Evolutionary conservation across 2,113 vertebrate species (phyloP).

Genomic region (Prunella fulvescens): DNA sequence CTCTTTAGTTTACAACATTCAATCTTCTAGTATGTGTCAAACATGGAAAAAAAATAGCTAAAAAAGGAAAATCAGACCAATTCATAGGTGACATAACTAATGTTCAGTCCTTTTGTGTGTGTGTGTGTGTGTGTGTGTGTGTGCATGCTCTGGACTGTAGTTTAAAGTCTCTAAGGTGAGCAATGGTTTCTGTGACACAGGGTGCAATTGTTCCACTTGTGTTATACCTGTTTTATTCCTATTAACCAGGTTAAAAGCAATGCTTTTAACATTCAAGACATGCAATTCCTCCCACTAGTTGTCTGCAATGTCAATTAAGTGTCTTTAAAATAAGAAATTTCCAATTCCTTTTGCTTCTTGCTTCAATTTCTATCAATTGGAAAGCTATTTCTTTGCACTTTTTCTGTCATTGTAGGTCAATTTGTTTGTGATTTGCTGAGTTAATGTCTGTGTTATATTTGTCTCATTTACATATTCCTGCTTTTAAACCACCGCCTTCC

Average conservation of each 20-base stretch:
- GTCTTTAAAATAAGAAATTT: conserved; percentile 6
- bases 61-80: background rate
- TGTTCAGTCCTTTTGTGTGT: background rate
- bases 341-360: background rate
- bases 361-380: background rate
- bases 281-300: background rate
- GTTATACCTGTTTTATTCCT: background rate
- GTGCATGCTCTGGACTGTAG: background rate
- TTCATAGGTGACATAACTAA: background rate
- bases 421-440: background rate
- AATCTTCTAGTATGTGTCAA: background rate
- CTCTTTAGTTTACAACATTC: background rate
- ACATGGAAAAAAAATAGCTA: background rate
- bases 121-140: too few species aligned
- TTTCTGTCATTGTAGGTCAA: background rate
- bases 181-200: background rate
- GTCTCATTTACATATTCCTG: background rate
- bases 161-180: background rate
- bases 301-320: conserved; percentile 2
- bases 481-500: background rate
- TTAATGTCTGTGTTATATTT: background rate
- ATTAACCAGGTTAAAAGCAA: background rate
- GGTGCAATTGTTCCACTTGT: background rate
- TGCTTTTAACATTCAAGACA: background rate
- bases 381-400: background rate